Conservation (phyloP, 2,888 invertebrate species). For the Heteropelma amictum region DNA sequence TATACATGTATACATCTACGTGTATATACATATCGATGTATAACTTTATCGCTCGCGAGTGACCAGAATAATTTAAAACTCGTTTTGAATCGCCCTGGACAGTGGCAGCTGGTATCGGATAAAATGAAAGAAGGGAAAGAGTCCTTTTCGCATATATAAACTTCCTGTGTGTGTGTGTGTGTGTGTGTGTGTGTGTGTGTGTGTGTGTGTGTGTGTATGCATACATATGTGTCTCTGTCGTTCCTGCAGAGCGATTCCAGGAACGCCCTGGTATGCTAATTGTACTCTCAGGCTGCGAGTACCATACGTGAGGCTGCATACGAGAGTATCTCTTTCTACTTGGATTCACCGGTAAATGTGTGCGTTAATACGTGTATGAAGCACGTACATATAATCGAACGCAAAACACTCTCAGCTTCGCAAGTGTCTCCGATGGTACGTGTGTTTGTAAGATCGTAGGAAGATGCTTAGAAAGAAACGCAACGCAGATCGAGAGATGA, state of each 20-base stretch:
- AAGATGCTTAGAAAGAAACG: no score
- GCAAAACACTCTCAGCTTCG: slow-evolving; percentile 26
- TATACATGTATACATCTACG: slow-evolving; percentile 21
- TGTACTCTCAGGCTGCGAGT: slow-evolving; percentile 59
- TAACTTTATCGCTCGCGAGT: slow-evolving; percentile 50
- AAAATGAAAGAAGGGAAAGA: slow-evolving; percentile 25
- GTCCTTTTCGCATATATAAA: slow-evolving; percentile 10
- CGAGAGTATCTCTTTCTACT: slow-evolving; percentile 34
- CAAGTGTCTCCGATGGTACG: no score
- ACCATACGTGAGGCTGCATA: slow-evolving; percentile 52
- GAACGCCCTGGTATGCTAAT: slow-evolving; percentile 72
- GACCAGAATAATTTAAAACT: slow-evolving; percentile 54
- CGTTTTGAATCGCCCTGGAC: slow-evolving; percentile 42
- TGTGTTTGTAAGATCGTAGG: no score
- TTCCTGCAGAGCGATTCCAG: slow-evolving; percentile 59
- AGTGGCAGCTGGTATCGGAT: slow-evolving; percentile 41
- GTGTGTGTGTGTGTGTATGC: neutral
- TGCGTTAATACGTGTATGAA: neutral
- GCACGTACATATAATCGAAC: no score
- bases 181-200: neutral
- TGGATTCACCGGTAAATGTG: slow-evolving; percentile 25
- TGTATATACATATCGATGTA: slow-evolving; percentile 40
- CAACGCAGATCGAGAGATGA: no score
- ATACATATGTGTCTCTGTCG: neutral
- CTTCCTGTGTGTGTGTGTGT: neutral